phyloP scores from a whole-genome alignment of 2,888 invertebrate genomes.

The Melieria omissa region DNA sequence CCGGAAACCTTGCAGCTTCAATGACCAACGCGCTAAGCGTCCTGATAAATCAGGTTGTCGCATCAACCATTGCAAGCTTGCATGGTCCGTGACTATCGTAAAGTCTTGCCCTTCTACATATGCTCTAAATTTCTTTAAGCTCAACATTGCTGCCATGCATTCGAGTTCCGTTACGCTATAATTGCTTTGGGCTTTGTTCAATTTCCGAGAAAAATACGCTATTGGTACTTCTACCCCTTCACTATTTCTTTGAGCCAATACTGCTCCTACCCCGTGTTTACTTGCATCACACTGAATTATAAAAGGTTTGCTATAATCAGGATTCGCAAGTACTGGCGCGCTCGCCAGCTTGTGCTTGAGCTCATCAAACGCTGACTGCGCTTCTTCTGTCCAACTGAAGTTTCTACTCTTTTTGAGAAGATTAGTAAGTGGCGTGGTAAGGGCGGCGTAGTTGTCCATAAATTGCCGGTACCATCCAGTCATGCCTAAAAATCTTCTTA shows the following conservation, averaged over 20 bases:
- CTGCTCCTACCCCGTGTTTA: no score
- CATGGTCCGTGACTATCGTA: conserved; percentile 20
- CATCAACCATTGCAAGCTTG: conserved; percentile 13
- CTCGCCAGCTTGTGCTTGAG: no score
- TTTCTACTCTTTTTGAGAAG: conserved; percentile 27
- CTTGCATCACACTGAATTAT: no score
- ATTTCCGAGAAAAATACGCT: no score
- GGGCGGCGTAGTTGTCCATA: conserved; percentile 40
- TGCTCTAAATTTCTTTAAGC: conserved; percentile 16
- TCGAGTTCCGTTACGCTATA: conserved; percentile 32
- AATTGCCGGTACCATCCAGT: conserved; percentile 43
- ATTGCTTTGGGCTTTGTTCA: no score
- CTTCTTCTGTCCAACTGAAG: conserved; percentile 25
- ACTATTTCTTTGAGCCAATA: no score
- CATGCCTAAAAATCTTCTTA: conserved; percentile 42
- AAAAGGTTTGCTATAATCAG: no score
- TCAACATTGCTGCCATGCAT: conserved; percentile 24
- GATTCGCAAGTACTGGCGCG: no score
- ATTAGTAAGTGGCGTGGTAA: conserved; percentile 38
- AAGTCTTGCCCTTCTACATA: conserved; percentile 31
- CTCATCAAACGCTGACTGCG: no score
- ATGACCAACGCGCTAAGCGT: conserved; percentile 32
- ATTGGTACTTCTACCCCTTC: no score
- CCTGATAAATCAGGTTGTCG: conserved; percentile 28
- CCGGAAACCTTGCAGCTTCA: conserved; percentile 30